Base-by-base conservation (phyloP, 2,888 invertebrate species). In the Emesis furor region DNA sequence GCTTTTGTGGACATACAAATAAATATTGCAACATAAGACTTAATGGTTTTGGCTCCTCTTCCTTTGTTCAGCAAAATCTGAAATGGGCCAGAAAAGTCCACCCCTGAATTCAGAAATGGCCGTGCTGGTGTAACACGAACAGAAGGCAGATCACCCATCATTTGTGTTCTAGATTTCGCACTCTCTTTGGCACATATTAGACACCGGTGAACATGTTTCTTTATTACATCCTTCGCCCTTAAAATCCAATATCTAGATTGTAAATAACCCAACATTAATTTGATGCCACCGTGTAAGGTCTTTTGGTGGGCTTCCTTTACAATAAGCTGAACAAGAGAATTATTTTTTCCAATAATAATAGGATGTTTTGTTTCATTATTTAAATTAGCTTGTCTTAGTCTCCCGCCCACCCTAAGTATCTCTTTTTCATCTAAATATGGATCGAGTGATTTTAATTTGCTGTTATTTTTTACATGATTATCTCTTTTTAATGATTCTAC, bases 11-110 rank as follows among this genome's bases (percentile, higher is more conserved):
- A 78, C 80, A 90, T 78, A 65, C 90, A 90, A 1, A 91, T 78
- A 59, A 92, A 92, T 6, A 91, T 81, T 3, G 85, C 78, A 12
- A 91, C 88, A 37, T 91, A 91, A 5, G 83, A 84, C 65, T 91
- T 90, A 0, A 14, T 24, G 0, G 88, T 75, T 78, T 86, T 89
- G 0, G 72, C 42, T 32, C 90, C 90, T 82, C 90, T 82, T 5
- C 88, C 86, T 35, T 81, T 91, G 0, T 80, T 87, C 62, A 84
- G 85, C 7, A 88, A 71, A 12, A 89, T 67, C 59, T 86, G 74
- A 7, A 77, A 79, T 1, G 89, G 91, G 2, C 90, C 90, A 17
- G 89, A 88, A 82, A 89, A 91, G 73, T 91, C 89, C 0, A 90
- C 85, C 39, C 88, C 89, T 39, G 86, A 86, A 12, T 88, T 39